A percentile compares a stretch with the other conserved stretches of the same genome.
These are phyloP conservation scores for Azemiops feae DNA, from an alignment of 2,113 vertebrate genomes.

Conservation along the genomic window DNA sequence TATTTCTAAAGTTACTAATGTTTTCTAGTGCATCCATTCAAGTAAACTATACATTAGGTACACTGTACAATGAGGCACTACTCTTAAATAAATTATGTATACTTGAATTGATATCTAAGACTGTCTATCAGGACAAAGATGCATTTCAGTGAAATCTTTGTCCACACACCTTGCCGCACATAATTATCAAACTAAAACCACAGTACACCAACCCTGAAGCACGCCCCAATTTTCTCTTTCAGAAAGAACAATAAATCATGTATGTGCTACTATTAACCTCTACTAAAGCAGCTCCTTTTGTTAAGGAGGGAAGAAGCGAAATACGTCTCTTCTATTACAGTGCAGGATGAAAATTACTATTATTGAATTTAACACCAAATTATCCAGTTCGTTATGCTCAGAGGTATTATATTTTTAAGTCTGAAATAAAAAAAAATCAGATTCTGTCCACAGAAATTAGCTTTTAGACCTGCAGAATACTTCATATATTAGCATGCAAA, in stretches of 20 bases:
- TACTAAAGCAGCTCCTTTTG: neutral
- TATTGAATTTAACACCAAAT: neutral
- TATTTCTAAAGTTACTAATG: neutral
- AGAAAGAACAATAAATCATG: neutral
- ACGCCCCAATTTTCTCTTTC: neutral
- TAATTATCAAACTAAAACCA: neutral
- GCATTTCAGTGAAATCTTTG: neutral
- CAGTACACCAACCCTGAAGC: neutral
- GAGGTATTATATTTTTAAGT: neutral
- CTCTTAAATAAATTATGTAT: neutral
- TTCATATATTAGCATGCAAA: neutral
- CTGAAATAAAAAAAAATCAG: neutral
- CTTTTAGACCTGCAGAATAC: neutral
- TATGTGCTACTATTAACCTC: neutral
- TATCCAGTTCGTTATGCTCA: neutral
- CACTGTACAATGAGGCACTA: neutral
- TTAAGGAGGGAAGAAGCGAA: neutral
- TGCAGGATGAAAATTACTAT: neutral
- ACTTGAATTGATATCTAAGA: neutral
- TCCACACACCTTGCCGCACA: neutral
- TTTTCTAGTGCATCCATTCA: neutral
- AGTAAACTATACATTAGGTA: neutral
- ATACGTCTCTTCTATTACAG: neutral
- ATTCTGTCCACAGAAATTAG: neutral
- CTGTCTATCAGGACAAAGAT: neutral